phyloP scores from a whole-genome alignment of 2,888 invertebrate species.

The Drymonia ruficornis region DNA sequence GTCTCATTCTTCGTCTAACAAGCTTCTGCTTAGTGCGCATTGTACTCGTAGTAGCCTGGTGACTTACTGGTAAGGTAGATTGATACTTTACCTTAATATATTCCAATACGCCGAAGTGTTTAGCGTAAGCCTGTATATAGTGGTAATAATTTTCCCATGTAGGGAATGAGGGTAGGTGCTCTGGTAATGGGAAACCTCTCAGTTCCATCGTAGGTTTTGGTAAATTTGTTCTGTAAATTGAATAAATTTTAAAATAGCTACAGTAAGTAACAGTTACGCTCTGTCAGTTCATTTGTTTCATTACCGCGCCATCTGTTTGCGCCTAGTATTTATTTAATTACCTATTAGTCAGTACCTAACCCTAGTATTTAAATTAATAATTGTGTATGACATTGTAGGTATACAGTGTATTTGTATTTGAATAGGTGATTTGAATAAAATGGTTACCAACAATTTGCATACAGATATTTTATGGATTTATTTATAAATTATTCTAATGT shows the following conservation, averaged over 20 bases:
- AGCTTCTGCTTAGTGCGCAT: too few species aligned
- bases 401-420: too few species aligned
- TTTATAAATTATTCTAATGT: not conserved
- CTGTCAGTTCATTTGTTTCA: not conserved
- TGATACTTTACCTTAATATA: slow-evolving; percentile 65
- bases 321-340: too few species aligned
- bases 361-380: too few species aligned
- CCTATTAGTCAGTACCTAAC: too few species aligned
- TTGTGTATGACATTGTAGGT: too few species aligned
- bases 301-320: slow-evolving; percentile 31
- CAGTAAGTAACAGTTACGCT: not conserved
- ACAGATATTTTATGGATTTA: too few species aligned
- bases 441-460: too few species aligned
- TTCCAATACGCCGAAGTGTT: slow-evolving; percentile 63
- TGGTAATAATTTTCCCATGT: slow-evolving; percentile 62
- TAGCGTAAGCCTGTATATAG: slow-evolving; percentile 63
- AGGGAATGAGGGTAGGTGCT: slow-evolving; percentile 64
- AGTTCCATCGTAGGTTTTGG: slow-evolving; percentile 78
- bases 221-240: slow-evolving; percentile 67
- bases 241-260: not conserved
- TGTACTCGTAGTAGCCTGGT: too few species aligned
- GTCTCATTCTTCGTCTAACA: too few species aligned
- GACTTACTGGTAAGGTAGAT: not conserved
- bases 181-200: slow-evolving; percentile 64
- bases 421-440: too few species aligned